A percentile compares a stretch with the other conserved stretches of the same genome.
These are phyloP conservation scores for Stylophora pistillata DNA, from an alignment of 64 coral and sea anemone genomes.

Conservation along the genomic window DNA sequence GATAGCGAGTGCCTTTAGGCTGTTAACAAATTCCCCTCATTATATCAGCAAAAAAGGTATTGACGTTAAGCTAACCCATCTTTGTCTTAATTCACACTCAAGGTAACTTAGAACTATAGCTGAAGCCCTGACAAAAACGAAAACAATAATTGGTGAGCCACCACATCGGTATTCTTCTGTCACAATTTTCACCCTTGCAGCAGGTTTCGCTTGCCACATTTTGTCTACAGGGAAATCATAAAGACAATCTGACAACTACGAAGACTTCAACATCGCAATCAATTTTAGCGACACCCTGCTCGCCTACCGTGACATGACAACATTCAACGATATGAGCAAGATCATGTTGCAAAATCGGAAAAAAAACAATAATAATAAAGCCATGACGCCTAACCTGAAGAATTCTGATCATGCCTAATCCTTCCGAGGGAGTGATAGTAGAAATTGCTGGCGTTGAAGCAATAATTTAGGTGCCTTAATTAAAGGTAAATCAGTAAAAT, in stretches of 20 bases:
- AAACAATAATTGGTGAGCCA: background rate
- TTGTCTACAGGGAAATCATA: background rate
- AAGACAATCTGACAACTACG: background rate
- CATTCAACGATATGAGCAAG: too few species aligned
- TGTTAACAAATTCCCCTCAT: background rate
- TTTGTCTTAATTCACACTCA: background rate
- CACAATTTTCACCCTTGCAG: background rate
- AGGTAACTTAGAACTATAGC: background rate
- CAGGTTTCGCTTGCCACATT: background rate
- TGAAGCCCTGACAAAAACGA: background rate
- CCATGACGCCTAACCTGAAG: background rate
- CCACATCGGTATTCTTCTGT: background rate
- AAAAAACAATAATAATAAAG: background rate
- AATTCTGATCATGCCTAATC: background rate
- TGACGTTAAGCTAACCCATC: background rate
- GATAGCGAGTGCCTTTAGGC: background rate
- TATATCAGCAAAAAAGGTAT: background rate
- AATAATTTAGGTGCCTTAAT: background rate
- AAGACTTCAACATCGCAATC: background rate
- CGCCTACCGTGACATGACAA: constrained; percentile 7
- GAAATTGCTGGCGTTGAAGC: background rate
- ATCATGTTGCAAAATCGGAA: too few species aligned
- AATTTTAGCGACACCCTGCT: too few species aligned
- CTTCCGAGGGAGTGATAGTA: background rate
- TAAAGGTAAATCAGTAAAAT: background rate